phyloP scores from a whole-genome alignment of 1,140 invertebrate genomes.

The Heterodera schachtii region DNA sequence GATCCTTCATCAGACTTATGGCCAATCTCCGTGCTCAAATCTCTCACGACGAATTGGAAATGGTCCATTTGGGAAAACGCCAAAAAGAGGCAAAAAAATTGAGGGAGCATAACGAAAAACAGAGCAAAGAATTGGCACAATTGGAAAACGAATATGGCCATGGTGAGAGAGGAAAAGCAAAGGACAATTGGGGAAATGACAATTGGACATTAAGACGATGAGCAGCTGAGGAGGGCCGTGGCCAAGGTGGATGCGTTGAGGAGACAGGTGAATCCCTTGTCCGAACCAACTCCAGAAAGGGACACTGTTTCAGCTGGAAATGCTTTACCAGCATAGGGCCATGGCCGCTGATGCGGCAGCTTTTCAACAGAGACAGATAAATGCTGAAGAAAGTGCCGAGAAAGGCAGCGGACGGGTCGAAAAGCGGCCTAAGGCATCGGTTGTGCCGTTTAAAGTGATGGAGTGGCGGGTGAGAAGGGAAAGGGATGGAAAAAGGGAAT shows the following conservation, averaged over 20 bases:
- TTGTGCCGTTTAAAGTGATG: slow-evolving; percentile 48
- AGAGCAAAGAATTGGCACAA: slow-evolving; percentile 17
- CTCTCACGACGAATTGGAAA: slow-evolving; percentile 40
- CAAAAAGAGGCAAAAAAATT: slow-evolving; percentile 35
- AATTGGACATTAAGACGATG: slow-evolving; percentile 26
- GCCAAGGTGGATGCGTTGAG: slow-evolving; percentile 43
- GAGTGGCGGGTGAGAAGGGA: not conserved
- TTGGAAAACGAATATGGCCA: slow-evolving; percentile 33
- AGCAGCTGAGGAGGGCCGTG: slow-evolving; percentile 46
- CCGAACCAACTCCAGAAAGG: not conserved
- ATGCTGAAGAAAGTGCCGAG: slow-evolving; percentile 21
- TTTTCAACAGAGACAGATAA: slow-evolving; percentile 40
- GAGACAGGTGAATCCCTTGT: slow-evolving; percentile 6
- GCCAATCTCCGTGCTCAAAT: slow-evolving; percentile 25
- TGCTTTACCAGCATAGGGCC: slow-evolving; percentile 43
- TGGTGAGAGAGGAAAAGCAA: not conserved
- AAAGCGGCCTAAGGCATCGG: slow-evolving; percentile 44
- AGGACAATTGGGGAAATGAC: not conserved
- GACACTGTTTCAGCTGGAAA: slow-evolving; percentile 40
- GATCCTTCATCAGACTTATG: slow-evolving; percentile 13
- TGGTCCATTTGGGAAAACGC: slow-evolving; percentile 22
- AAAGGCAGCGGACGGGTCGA: not conserved
- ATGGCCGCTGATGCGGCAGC: slow-evolving; percentile 43
- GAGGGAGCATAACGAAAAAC: slow-evolving; percentile 30
- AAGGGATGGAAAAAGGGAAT: not conserved